phyloP scores from a whole-genome alignment of 2,888 invertebrate genomes.

The Ophion ventricosus region DNA sequence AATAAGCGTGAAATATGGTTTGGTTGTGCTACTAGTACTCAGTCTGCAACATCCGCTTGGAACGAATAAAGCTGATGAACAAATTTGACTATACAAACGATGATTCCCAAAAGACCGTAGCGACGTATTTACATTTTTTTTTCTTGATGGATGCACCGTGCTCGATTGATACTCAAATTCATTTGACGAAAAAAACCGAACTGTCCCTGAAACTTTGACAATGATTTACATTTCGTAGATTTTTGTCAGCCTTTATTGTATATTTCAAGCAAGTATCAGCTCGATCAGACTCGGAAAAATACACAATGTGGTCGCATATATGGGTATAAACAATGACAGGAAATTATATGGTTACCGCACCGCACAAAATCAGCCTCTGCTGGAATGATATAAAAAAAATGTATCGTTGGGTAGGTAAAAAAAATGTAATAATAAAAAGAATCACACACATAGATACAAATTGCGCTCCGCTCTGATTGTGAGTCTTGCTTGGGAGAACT shows the following conservation, averaged over 20 bases:
- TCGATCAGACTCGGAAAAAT: not conserved
- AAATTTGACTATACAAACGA: not conserved
- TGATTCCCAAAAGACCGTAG: not conserved
- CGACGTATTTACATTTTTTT: too few species aligned
- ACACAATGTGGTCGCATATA: not conserved
- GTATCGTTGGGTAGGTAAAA: slow-evolving; percentile 31
- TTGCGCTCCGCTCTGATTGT: not conserved
- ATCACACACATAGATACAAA: not conserved
- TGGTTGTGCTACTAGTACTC: not conserved
- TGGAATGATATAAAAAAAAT: slow-evolving; percentile 47
- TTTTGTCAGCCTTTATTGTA: slow-evolving; percentile 1
- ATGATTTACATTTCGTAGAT: not conserved
- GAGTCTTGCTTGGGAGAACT: not conserved
- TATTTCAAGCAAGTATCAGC: not conserved
- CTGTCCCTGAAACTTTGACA: not conserved
- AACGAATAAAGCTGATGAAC: not conserved
- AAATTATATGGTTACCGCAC: slow-evolving; percentile 21
- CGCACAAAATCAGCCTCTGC: slow-evolving; percentile 46
- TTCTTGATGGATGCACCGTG: not conserved
- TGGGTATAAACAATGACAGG: not conserved
- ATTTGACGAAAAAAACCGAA: not conserved
- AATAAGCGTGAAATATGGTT: not conserved
- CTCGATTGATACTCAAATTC: not conserved
- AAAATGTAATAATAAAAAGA: slow-evolving; percentile 1
- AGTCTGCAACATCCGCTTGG: not conserved